Evolutionary conservation across 2,888 invertebrate genomes (phyloP).

Genomic region (Alviniconcha strummeri): DNA sequence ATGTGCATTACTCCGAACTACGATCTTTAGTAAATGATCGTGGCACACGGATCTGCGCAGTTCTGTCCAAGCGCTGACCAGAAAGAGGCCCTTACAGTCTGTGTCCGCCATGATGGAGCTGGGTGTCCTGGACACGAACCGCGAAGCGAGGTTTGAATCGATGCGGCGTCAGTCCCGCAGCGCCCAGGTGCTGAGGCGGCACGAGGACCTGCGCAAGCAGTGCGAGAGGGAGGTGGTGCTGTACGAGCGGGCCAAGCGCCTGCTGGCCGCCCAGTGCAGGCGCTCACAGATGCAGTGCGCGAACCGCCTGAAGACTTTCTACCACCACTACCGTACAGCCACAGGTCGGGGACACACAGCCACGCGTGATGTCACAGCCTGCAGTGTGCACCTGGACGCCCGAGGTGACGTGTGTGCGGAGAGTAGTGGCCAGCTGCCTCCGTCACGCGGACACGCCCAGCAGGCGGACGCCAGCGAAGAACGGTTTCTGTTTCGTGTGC

Average conservation of each 20-base stretch:
- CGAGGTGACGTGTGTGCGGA: background rate
- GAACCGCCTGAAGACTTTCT: background rate
- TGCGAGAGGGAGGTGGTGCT: slow-evolving; percentile 29
- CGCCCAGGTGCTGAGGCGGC: slow-evolving; percentile 27
- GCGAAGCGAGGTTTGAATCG: slow-evolving; percentile 27
- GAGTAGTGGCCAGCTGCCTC: background rate
- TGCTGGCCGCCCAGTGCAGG: slow-evolving; percentile 8
- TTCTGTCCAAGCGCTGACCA: background rate
- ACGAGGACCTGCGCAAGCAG: slow-evolving; percentile 35
- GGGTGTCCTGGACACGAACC: slow-evolving; percentile 3
- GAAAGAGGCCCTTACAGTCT: background rate
- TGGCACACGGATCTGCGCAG: too few relatives aligned
- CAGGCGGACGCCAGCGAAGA: background rate
- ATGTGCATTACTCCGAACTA: too few relatives aligned
- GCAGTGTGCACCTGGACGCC: background rate
- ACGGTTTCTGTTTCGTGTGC: slow-evolving; percentile 17
- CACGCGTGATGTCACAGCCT: background rate
- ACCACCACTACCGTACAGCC: background rate
- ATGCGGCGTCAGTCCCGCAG: slow-evolving; percentile 30
- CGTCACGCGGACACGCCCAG: background rate
- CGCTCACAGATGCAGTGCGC: slow-evolving; percentile 16
- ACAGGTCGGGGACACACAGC: background rate
- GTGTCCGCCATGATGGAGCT: background rate
- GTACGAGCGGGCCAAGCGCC: slow-evolving; percentile 20
- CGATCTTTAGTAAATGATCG: too few relatives aligned